These are phyloP conservation scores for Cotesia typhae DNA, from an alignment of 1,140 invertebrate species.

Conservation along the genomic window DNA sequence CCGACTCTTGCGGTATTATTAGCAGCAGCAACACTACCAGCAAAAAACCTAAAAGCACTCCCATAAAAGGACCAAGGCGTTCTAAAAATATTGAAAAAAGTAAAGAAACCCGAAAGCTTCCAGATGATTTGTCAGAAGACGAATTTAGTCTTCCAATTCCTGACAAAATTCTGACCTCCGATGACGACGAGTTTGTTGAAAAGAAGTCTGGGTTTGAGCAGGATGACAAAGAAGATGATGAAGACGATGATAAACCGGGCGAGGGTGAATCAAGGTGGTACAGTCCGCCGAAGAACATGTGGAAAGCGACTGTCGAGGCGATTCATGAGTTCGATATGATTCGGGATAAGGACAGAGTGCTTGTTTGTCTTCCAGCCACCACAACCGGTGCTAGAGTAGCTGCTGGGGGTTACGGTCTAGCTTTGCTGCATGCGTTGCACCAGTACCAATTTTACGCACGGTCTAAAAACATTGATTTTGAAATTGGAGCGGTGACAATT, in stretches of 20 bases:
- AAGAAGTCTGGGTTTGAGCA: background rate
- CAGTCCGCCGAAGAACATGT: conserved; percentile 81
- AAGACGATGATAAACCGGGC: conserved; percentile 25
- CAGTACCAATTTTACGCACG: conserved; percentile 84
- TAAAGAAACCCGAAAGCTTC: conserved; percentile 38
- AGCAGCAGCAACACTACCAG: conserved; percentile 41
- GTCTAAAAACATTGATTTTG: conserved; percentile 79
- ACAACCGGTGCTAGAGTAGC: conserved; percentile 32
- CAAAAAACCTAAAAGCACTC: conserved; percentile 30
- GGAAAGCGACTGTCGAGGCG: conserved; percentile 83
- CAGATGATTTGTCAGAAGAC: conserved; percentile 59
- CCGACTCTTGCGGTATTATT: conserved; percentile 51
- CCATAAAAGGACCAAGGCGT: conserved; percentile 36
- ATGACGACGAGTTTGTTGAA: conserved; percentile 35
- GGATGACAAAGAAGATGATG: background rate
- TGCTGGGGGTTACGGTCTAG: conserved; percentile 82
- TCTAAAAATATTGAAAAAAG: conserved; percentile 33
- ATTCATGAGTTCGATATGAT: conserved; percentile 88
- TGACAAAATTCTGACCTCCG: conserved; percentile 35
- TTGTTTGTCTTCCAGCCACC: conserved; percentile 80
- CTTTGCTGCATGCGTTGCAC: conserved; percentile 82
- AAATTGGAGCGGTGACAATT: conserved; percentile 79
- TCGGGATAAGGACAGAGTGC: conserved; percentile 79
- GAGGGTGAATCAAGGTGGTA: conserved; percentile 69
- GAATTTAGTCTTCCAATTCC: conserved; percentile 50